These are phyloP conservation scores for Rhopalosiphum padi DNA, from an alignment of 1,140 invertebrate genomes.

Conservation along the genomic window DNA sequence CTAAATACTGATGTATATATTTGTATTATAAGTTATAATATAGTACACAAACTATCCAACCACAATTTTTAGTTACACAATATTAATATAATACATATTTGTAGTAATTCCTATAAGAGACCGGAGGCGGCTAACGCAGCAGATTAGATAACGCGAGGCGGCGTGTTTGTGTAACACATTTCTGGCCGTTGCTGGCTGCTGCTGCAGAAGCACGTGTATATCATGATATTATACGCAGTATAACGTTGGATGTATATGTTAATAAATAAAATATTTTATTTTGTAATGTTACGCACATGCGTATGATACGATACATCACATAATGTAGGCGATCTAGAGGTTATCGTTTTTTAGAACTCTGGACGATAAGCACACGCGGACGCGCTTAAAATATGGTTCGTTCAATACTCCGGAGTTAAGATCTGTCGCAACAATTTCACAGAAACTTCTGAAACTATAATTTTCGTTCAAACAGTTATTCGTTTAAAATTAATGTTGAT, in stretches of 20 bases:
- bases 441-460: not conserved
- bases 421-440: not conserved
- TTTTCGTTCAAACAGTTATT: not conserved
- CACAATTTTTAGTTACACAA: not conserved
- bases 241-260: not conserved
- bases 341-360: slow-evolving; percentile 10
- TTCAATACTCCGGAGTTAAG: not conserved
- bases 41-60: not conserved
- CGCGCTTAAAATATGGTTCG: not conserved
- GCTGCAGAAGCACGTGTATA: not conserved
- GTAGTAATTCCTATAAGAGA: not conserved
- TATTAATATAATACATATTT: not conserved
- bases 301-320: not conserved
- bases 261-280: not conserved
- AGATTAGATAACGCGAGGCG: slow-evolving; percentile 12
- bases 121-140: not conserved
- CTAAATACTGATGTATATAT: not conserved
- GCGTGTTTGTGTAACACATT: slow-evolving; percentile 19
- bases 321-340: not conserved
- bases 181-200: not conserved
- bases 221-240: not conserved
- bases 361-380: not conserved
- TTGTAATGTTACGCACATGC: not conserved
- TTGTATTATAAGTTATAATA: not conserved
- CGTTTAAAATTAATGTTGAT: not conserved